Conservation (phyloP, 2,797 vertebrate genomes). For the Cyprinella venusta region DNA sequence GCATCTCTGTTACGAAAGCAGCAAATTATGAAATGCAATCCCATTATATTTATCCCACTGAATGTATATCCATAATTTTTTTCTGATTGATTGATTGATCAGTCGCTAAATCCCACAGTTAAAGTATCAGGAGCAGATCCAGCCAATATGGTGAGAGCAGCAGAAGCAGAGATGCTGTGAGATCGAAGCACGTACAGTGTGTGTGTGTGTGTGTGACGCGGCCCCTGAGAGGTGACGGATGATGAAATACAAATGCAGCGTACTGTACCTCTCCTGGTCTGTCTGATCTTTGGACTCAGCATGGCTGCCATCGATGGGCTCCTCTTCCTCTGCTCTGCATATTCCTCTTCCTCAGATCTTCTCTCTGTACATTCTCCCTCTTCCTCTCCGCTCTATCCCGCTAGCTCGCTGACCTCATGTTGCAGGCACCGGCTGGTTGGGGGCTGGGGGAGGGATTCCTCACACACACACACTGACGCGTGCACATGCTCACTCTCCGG, state of each 20-base stretch:
- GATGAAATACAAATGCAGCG: slow-evolving; percentile 24
- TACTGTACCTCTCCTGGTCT: slow-evolving; percentile 88
- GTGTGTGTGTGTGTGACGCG: slow-evolving; percentile 6
- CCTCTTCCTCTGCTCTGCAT: slow-evolving; percentile 71
- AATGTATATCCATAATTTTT: neutral
- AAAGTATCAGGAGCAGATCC: neutral
- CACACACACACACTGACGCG: slow-evolving; percentile 64
- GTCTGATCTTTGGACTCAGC: slow-evolving; percentile 92
- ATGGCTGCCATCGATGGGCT: slow-evolving; percentile 78
- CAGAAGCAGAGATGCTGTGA: slow-evolving; percentile 34
- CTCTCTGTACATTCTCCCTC: slow-evolving; percentile 53
- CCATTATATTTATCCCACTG: too few species aligned
- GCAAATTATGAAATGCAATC: neutral
- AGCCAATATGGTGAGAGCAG: neutral
- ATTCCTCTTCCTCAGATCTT: slow-evolving; percentile 68
- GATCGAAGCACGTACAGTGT: neutral
- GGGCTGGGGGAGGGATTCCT: slow-evolving; percentile 50
- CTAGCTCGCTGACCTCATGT: slow-evolving; percentile 51
- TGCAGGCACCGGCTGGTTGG: slow-evolving; percentile 35
- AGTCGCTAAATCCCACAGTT: neutral
- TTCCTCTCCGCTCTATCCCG: slow-evolving; percentile 41
- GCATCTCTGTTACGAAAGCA: neutral
- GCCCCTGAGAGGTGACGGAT: slow-evolving; percentile 17
- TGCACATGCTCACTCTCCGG: slow-evolving; percentile 56
- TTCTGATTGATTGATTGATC: neutral